Base-by-base conservation (phyloP, 2,888 invertebrate species). In the Metellina segmentata region DNA sequence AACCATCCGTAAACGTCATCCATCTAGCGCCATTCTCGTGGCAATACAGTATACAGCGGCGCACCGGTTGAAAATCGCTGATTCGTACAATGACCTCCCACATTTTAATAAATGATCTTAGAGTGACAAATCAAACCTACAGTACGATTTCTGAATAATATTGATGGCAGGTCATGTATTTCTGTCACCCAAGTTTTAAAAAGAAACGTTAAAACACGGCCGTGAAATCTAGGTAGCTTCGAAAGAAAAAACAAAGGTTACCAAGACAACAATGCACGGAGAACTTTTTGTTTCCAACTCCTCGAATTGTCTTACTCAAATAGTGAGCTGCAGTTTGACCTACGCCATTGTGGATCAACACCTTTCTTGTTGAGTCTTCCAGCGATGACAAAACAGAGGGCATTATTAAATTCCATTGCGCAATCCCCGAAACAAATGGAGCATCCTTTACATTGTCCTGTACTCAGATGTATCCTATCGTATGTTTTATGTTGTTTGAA, bases 351-450 rank as follows among this genome's bases (percentile, higher is more conserved):
- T 82, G 19, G 51, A 72, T 71, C 72, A 51, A 49, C 49, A 48
- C 49, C 7, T 74, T 16, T 81, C 70, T 70, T 82, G 19, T 19
- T 81, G 9, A 71, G 13, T 51, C 71, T 52, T 51, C 72, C 51
- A 19, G 6, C n/a, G 71, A 34, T 72, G 82, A 72, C 82, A 82
- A 70, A 82, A 72, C 51, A 51, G 72, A 20, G 51, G 82, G 19
- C 72, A 51, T 71, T 82, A 82, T 82, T 82, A 72, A 82, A 82
- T 82, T 82, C 82, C 52, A 72, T 51, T 71, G 51, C 71, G 71
- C 49, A 49, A 52, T 72, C 52, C 72, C 49, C 71, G 49, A 20
- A 72, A 70, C 82, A 82, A 82, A 82, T 82, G 82, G 71, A 82
- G 82, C 82, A 52, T 71, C 72, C 34, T 52, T 52, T 82, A 82